These are phyloP conservation scores for Rhinoptilus africanus DNA, from an alignment of 2,113 vertebrate genomes.

Conservation along the genomic window DNA sequence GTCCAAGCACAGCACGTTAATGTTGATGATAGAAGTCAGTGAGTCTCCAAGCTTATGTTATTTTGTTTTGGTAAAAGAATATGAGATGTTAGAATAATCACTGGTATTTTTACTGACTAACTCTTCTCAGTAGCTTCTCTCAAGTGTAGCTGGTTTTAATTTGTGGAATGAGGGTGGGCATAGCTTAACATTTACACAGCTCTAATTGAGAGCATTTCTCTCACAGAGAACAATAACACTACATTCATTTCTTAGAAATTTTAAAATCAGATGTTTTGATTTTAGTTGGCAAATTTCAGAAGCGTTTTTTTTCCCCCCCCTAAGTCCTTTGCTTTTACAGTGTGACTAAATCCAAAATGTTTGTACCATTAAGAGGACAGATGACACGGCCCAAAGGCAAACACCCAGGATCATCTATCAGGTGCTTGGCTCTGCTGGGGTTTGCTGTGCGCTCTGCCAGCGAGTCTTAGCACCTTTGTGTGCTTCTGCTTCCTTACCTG, in stretches of 20 bases:
- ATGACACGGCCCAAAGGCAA: conserved; percentile 42
- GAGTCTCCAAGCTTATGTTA: conserved; percentile 30
- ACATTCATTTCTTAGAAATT: conserved; percentile 38
- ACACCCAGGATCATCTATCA: conserved; percentile 30
- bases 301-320: neutral
- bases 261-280: conserved; percentile 21
- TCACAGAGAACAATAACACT: neutral
- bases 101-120: conserved; percentile 30
- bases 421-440: conserved; percentile 27
- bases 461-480: conserved; percentile 6
- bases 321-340: conserved; percentile 6
- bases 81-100: conserved; percentile 49
- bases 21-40: conserved; percentile 49
- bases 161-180: conserved; percentile 35
- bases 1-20: conserved; percentile 24
- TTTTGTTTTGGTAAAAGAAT: conserved; percentile 58
- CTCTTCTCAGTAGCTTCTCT: conserved; percentile 19
- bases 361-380: conserved; percentile 40
- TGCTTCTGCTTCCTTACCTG: conserved; percentile 19
- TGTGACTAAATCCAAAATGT: conserved; percentile 25
- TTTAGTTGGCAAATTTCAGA: conserved; percentile 1
- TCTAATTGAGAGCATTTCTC: conserved; percentile 7
- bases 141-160: conserved; percentile 42
- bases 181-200: neutral
- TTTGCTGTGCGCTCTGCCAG: conserved; percentile 34